Base-by-base conservation (phyloP, 2,888 invertebrate species). In the Drosophila koepferae region DNA sequence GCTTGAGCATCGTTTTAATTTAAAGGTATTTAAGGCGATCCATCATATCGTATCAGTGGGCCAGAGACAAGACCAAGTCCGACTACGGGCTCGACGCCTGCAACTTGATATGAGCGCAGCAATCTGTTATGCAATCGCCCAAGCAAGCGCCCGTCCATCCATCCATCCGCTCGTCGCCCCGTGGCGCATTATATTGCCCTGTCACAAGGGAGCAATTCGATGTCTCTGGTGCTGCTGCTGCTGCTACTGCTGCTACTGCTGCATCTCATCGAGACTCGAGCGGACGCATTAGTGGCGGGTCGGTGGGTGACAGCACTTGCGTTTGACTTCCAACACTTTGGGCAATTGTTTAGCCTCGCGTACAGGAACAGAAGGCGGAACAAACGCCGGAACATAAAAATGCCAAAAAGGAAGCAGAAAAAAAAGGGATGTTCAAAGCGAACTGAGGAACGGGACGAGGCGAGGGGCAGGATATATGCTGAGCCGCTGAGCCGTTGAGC, bases 161-260 rank as follows among this genome's bases (percentile, higher is more conserved):
- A 34, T 23, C 49, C 49, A 34, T 23, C 49, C 49, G 40, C 28
- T 36, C 69, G 68, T 77, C 81, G 79, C 91, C 93, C 92, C 89
- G 92, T 90, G 87, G 92, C 89, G 93, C 91, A 83, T 92, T 92
- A 92, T 92, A 92, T 93, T 92, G 93, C 89, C 84, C 86, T 91
- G 92, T 91, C 93, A 92, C 93, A 92, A 92, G 93, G 93, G 93
- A 93, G 92, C 93, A 92, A 93, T 93, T 93, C 92, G 82, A 88
- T 79, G 88, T 77, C 87, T 81, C 86, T 80, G 80, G 36, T 62
- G 84, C 58, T 38, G 59, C 64, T 79, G 74, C 77, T 20, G 44
- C 44, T 54, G 81, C 56, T 48, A 61, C 82, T 78, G 79, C 28
- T 63, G 83, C 49, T 40, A 62, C 63, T 62, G 72, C 64, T 77